Base-by-base conservation (phyloP, 2,113 vertebrate genomes). In the Taurulus bubalis region DNA sequence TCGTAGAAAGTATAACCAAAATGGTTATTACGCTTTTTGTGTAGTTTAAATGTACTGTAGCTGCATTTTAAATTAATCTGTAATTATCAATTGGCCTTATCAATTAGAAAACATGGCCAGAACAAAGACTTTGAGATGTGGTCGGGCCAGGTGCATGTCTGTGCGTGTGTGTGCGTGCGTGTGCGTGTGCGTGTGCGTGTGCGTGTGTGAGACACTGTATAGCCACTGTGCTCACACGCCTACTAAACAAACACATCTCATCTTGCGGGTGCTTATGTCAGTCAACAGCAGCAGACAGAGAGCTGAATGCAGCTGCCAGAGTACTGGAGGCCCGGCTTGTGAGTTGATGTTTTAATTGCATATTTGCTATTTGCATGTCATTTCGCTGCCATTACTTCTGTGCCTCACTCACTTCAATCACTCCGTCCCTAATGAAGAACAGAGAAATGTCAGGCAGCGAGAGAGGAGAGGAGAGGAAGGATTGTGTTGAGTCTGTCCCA, bases 261-360 rank as follows among this genome's bases (percentile, higher is more conserved):
- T 36, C 5, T 15, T n/a, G 16, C 77, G 26, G 55, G 24, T 45
- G 55, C 47, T 69, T 59, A 36, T 47, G 58, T 71, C 82, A 85
- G 70, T 85, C 83, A 86, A 40, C 72, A 30, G 42, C 40, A 32
- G 76, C 74, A 55, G 51, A 59, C 71, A 55, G 51, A 64, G 34
- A 22, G 3, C 64, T n/a, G 59, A 79, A 60, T 4, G 34, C 22
- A 65, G 74, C 45, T 3, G 2, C 20, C n/a, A 24, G 26, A 51
- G 38, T 26, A 45, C 47, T 55, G 64, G 38, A 6, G 73, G 73
- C 56, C 58, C 1, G 59, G 45, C 30, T 36, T 14, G 9, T 36
- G 34, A 63, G 28, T 55, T 84, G 16, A 87, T 69, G 67, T 85
- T 90, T 85, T 88, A 89, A 92, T 90, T 85, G 84, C 34, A 79